Evolutionary conservation across 2,888 invertebrate genomes (phyloP).

Genomic region (Galerucella nymphaeae): DNA sequence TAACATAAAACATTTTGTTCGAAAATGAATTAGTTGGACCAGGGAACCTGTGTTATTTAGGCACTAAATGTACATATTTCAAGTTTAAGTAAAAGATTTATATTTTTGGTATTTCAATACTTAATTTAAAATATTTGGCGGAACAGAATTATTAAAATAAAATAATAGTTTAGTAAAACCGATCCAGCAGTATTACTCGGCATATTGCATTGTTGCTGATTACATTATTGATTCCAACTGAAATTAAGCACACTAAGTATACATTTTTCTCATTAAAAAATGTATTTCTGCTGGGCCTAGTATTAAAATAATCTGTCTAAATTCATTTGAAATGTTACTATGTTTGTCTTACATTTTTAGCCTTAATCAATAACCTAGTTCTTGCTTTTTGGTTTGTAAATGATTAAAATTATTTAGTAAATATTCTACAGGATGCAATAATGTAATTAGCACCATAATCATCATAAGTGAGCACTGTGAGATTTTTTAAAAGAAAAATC

Average conservation of each 20-base stretch:
- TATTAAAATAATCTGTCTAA: too few species aligned
- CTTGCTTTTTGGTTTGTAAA: too few species aligned
- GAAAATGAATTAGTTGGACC: too few species aligned
- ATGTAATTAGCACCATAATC: neutral
- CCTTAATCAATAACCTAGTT: too few species aligned
- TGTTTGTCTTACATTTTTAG: too few species aligned
- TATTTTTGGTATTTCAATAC: slow-evolving; percentile 25
- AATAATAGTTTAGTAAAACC: slow-evolving; percentile 5
- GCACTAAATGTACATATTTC: slow-evolving; percentile 18
- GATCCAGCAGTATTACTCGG: neutral
- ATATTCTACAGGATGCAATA: neutral
- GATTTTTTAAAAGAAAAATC: neutral
- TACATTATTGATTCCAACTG: neutral
- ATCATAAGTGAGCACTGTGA: neutral
- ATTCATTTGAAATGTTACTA: too few species aligned
- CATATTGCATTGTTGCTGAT: neutral
- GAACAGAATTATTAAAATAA: neutral
- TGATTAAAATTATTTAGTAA: too few species aligned
- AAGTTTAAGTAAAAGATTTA: neutral
- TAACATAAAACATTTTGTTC: too few species aligned
- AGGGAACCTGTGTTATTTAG: slow-evolving; percentile 10
- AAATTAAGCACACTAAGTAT: too few species aligned
- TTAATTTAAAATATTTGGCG: slow-evolving; percentile 1
- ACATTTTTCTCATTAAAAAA: too few species aligned
- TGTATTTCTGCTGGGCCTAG: too few species aligned